Percentiles rank a stretch among this genome's conserved stretches.
phyloP scores from a whole-genome alignment of 2,113 vertebrate species.

The Ammodytes dubius region DNA sequence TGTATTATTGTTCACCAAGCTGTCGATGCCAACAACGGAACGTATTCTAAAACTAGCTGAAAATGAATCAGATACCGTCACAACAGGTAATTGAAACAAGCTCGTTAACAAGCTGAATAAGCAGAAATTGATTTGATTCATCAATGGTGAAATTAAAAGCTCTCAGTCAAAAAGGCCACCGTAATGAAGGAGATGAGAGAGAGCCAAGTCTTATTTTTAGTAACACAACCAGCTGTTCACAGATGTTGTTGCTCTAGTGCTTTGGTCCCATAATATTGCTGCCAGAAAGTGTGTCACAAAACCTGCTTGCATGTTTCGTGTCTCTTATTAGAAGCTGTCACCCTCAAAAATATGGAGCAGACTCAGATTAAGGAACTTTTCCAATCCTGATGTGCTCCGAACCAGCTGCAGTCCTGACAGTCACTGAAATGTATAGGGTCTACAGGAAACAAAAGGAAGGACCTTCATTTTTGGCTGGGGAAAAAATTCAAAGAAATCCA shows the following conservation, averaged over 20 bases:
- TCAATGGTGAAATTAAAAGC: slow-evolving; percentile 40
- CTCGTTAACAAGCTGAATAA: slow-evolving; percentile 27
- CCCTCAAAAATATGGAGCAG: neutral
- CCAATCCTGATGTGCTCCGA: neutral
- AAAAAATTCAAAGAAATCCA: slow-evolving; percentile 7
- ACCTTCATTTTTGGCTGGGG: neutral
- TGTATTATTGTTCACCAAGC: neutral
- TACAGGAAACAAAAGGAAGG: slow-evolving; percentile 20
- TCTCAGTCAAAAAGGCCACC: neutral
- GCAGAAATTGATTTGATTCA: slow-evolving; percentile 44
- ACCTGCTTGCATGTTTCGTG: slow-evolving; percentile 17
- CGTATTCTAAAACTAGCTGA: neutral
- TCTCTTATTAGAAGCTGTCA: slow-evolving; percentile 2
- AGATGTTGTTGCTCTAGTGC: slow-evolving; percentile 31
- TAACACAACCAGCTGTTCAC: slow-evolving; percentile 52
- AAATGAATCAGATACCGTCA: slow-evolving; percentile 14
- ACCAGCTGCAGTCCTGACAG: neutral
- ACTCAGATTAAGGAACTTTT: neutral
- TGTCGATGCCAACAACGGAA: neutral
- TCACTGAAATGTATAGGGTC: neutral
- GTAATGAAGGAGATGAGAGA: slow-evolving; percentile 24
- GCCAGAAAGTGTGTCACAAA: slow-evolving; percentile 29
- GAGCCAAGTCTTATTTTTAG: slow-evolving; percentile 31
- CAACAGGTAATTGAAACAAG: slow-evolving; percentile 19
- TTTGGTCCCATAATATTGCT: slow-evolving; percentile 6